phyloP scores from a whole-genome alignment of 1,140 invertebrate species.

The Contarinia nasturtii region DNA sequence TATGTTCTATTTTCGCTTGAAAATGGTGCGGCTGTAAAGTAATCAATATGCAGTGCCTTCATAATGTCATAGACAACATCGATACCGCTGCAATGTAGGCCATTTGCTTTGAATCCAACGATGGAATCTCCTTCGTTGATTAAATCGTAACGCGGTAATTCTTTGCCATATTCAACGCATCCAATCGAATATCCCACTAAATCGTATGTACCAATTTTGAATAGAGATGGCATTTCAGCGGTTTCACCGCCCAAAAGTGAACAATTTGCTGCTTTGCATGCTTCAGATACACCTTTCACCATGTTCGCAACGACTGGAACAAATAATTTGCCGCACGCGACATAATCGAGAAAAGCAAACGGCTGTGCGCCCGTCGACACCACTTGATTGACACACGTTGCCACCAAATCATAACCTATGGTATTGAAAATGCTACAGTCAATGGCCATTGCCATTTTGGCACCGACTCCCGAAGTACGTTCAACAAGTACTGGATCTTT shows the following conservation, averaged over 20 bases:
- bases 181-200: constrained; percentile 88
- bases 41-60: constrained; percentile 33
- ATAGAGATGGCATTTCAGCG: constrained; percentile 89
- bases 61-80: constrained; percentile 60
- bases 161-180: constrained; percentile 47
- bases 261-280: constrained; percentile 70
- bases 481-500: constrained; percentile 77
- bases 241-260: constrained; percentile 85
- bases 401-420: constrained; percentile 89
- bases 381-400: constrained; percentile 96
- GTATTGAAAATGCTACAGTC: constrained; percentile 56
- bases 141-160: constrained; percentile 42
- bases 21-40: constrained; percentile 43
- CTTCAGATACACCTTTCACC: constrained; percentile 68
- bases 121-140: constrained; percentile 56
- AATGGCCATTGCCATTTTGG: constrained; percentile 82
- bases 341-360: constrained; percentile 92
- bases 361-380: constrained; percentile 87
- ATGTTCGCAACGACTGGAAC: constrained; percentile 55
- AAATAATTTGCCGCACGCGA: constrained; percentile 74
- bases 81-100: constrained; percentile 82
- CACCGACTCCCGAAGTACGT: constrained; percentile 80
- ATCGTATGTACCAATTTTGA: constrained; percentile 63
- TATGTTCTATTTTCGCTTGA: constrained; percentile 29
- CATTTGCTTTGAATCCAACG: constrained; percentile 62